Evolutionary conservation across 2,113 vertebrate species (phyloP), one percentile per base, ranked within the genome.

Genomic region (Zapornia atra): DNA sequence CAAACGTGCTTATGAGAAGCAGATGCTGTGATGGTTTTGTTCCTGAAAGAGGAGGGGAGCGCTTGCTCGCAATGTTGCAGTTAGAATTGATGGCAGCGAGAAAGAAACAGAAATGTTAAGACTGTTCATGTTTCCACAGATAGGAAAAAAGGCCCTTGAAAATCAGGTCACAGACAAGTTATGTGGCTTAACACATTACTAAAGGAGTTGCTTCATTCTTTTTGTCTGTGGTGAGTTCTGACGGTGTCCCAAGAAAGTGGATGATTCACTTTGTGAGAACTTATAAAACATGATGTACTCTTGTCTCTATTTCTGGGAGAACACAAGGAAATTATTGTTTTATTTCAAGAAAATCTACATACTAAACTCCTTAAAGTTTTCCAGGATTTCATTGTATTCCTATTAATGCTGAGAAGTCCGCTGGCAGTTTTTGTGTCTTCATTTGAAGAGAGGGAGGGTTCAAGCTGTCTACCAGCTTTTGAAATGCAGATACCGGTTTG

Each of bases 1-100:
- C 78, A 95, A 97, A 96, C 56, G 96, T 91, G 77, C 93, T 97
- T 97, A 98, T 98, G 96, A 93, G 96, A 98, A 98, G 97, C 98
- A 98, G 97, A 97, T 98, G 98, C 91, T 93, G 92, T 77, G 71
- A 76, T 66, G 90, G 50, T 90, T 97, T 96, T 92, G 46, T 80
- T 97, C 95, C 91, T 80, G 96, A 79, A 95, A 96, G 72, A 84
- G 80, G 95, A 97, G 94, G 79, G 92, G 77, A 92, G 82, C 8
- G 18, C 90, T 95, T 20, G 15, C 89, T 86, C 3, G 5, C 88
- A 57, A 4, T 3, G 5, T 51, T 66, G 63, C 71, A 70, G 60
- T 94, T 89, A 44, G 78, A 68, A 91, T 9, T 61, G 28, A 94
- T 84, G 75, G 85, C 88, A 94, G 40, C 29, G 61, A 82, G 70